Evolutionary conservation across 2,113 vertebrate species (phyloP), one percentile per base, ranked within the genome.

Genomic region (Strigops habroptila): DNA sequence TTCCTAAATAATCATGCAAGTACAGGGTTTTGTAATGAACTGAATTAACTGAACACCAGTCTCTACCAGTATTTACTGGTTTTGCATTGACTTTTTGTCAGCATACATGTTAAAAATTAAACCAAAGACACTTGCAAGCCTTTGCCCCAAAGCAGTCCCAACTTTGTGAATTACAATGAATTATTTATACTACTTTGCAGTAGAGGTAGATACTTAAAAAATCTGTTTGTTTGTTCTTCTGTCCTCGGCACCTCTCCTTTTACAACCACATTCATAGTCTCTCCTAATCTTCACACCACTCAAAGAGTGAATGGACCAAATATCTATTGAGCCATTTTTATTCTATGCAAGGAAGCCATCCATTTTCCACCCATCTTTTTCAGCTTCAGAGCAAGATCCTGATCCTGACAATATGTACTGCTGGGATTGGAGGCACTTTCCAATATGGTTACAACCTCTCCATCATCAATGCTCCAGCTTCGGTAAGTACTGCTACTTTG

Each of bases 361-460:
- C 17, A 6, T 41, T 46, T 65, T 18, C 33, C n/a, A 6, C 46
- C 80, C 31, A 33, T 91, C 31, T 82, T 87, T 51, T 90, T 76
- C 96, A 98, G 98, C 79, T 97, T 67, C 96, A 96, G 92, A 82
- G 88, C 90, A 96, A 97, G 91, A 98, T 97, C 70, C 95, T 99
- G 95, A 95, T 98, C 81, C 97, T 99, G 55, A 99, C 98, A 79
- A 92, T 99, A 95, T 98, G 98, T 43, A 98, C 98, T 2, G 98
- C 99, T 68, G 98, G 98, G 52, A 98, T 98, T 82, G 99, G 99
- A 76, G 99, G 99, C 83, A 99, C 98, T 51, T 98, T 99, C 91
- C 99, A 99, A 7, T 99, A 99, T 31, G 99, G 99, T 44, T 99
- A 99, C 97, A 99, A 99, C 96, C 98, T 99, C 17, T 98, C 98